phyloP scores from a whole-genome alignment of 2,888 invertebrate species.

The Tigriopus californicus region DNA sequence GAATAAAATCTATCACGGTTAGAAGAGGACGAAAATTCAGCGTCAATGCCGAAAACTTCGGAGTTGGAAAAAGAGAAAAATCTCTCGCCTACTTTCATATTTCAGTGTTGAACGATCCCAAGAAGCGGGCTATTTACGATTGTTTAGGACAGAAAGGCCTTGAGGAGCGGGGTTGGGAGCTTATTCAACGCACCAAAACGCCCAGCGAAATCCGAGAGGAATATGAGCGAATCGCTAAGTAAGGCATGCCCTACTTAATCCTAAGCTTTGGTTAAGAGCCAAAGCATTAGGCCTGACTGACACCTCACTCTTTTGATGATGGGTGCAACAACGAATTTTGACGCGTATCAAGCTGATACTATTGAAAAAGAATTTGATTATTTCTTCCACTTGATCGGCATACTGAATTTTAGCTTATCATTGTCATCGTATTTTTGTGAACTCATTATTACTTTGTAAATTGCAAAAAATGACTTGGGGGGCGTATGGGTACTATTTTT shows the following conservation, averaged over 20 bases:
- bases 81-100: too few relatives aligned
- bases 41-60: not conserved
- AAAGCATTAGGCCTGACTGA: too few relatives aligned
- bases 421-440: too few relatives aligned
- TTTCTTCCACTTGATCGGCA: too few relatives aligned
- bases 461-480: too few relatives aligned
- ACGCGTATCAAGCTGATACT: not conserved
- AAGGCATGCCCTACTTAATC: slow-evolving; percentile 2
- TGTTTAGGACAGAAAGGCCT: slow-evolving; percentile 68
- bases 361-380: not conserved
- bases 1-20: slow-evolving; percentile 80
- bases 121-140: slow-evolving; percentile 87
- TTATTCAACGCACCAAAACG: slow-evolving; percentile 73
- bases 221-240: slow-evolving; percentile 54
- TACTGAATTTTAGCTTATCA: not conserved
- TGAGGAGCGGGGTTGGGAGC: slow-evolving; percentile 75
- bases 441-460: too few relatives aligned
- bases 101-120: slow-evolving; percentile 70
- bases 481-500: slow-evolving; percentile 12
- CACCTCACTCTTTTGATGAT: too few relatives aligned
- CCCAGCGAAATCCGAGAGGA: slow-evolving; percentile 91
- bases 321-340: not conserved
- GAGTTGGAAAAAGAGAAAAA: too few relatives aligned
- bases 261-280: not conserved
- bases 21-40: slow-evolving; percentile 8